Evolutionary conservation across 2,113 vertebrate genomes (phyloP).

Genomic region (Embiotoca jacksoni): DNA sequence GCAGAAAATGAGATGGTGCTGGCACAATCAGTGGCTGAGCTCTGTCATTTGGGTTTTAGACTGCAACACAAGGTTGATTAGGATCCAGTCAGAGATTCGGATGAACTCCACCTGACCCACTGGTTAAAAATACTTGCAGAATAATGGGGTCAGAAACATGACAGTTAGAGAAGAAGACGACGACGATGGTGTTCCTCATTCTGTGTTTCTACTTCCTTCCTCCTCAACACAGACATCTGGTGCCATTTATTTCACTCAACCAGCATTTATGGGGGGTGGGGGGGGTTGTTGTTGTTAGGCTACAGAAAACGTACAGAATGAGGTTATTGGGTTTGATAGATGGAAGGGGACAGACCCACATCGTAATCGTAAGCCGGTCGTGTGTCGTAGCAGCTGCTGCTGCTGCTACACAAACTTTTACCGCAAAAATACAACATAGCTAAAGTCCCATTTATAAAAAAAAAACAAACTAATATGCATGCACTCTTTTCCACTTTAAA

Average conservation of each 20-base stretch:
- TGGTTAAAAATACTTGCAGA: constrained; percentile 57
- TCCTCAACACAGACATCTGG: constrained; percentile 35
- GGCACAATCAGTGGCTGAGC: constrained; percentile 38
- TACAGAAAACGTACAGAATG: not conserved
- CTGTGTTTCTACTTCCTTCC: constrained; percentile 39
- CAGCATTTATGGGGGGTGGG: constrained; percentile 7
- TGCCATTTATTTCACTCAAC: constrained; percentile 17
- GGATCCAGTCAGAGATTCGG: constrained; percentile 49
- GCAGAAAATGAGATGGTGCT: constrained; percentile 65
- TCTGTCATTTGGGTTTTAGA: constrained; percentile 66
- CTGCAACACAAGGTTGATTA: constrained; percentile 59
- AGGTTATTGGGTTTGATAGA: constrained; percentile 1
- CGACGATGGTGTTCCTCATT: constrained; percentile 10
- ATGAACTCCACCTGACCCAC: constrained; percentile 71
- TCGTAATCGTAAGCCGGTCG: not conserved
- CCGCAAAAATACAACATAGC: not conserved
- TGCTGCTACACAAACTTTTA: not conserved
- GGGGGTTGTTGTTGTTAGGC: not conserved
- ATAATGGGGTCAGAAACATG: constrained; percentile 35
- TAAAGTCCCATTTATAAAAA: not conserved
- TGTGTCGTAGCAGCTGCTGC: too few relatives aligned
- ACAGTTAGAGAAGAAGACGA: constrained; percentile 15
- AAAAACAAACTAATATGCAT: too few relatives aligned
- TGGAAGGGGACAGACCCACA: too few relatives aligned
- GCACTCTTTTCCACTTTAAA: not conserved